These are phyloP conservation scores for Pinna nobilis DNA, from an alignment of 1,140 invertebrate species.

Conservation along the genomic window DNA sequence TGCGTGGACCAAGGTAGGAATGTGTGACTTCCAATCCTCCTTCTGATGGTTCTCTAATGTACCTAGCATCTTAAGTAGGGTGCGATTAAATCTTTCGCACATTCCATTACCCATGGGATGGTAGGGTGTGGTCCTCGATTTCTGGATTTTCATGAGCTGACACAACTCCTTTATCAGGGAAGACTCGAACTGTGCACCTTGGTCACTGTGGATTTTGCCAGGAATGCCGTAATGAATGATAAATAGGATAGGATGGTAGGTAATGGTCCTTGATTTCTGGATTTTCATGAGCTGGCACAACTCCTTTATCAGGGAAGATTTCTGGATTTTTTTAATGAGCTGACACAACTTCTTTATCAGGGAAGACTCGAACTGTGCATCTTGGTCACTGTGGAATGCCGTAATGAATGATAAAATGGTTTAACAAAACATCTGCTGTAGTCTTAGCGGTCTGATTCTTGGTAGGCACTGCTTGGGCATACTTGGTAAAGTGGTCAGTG, in stretches of 20 bases:
- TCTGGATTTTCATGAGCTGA: slow-evolving; percentile 10
- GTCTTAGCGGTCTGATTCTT: slow-evolving; percentile 15
- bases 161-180: slow-evolving; percentile 33
- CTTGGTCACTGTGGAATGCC: slow-evolving; percentile 1
- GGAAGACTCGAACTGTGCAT: background rate
- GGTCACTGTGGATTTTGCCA: slow-evolving; percentile 26
- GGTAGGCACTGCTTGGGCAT: slow-evolving; percentile 10
- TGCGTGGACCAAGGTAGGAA: slow-evolving; percentile 31
- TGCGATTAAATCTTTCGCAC: slow-evolving; percentile 34
- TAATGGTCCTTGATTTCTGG: slow-evolving; percentile 6
- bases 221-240: slow-evolving; percentile 6
- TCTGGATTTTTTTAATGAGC: too few relatives aligned
- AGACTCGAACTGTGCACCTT: slow-evolving; percentile 34
- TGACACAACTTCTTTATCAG: slow-evolving; percentile 4
- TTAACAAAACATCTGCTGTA: slow-evolving; percentile 3
- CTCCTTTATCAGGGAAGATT: background rate
- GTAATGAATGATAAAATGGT: background rate
- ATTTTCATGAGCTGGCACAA: background rate
- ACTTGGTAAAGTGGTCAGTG: slow-evolving; percentile 22
- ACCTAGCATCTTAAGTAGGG: slow-evolving; percentile 32
- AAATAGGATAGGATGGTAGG: slow-evolving; percentile 14
- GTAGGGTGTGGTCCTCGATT: slow-evolving; percentile 32
- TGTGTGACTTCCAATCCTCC: slow-evolving; percentile 32
- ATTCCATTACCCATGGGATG: slow-evolving; percentile 36
- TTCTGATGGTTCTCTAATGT: slow-evolving; percentile 37